A percentile compares a stretch with the other conserved stretches of the same genome.
Conservation (phyloP, 2,797 vertebrate genomes). For the Pangasius krempfi region DNA sequence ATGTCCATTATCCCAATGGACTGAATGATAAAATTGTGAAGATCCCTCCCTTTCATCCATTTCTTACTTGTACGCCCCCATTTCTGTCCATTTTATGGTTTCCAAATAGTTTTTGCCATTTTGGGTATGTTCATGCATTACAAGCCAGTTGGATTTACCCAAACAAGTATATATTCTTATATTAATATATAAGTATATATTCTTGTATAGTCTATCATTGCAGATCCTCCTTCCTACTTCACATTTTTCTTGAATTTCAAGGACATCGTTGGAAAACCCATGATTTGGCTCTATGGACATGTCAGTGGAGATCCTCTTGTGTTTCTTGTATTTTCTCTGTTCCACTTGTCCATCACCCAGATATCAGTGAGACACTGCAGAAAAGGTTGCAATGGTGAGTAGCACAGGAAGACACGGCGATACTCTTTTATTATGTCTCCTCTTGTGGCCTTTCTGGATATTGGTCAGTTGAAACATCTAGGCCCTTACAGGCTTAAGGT, state of each 20-base stretch:
- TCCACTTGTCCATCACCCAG: constrained; percentile 75
- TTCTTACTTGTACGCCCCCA: constrained; percentile 10
- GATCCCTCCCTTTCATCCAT: constrained; percentile 15
- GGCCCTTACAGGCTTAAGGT: background rate
- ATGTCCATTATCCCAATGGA: background rate
- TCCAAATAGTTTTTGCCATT: constrained; percentile 17
- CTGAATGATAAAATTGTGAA: background rate
- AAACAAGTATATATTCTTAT: too few species aligned
- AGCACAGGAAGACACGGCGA: constrained; percentile 48
- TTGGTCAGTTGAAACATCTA: constrained; percentile 3
- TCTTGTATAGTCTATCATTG: constrained; percentile 16
- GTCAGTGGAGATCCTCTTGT: constrained; percentile 71
- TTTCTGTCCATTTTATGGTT: constrained; percentile 26
- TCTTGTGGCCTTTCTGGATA: constrained; percentile 4
- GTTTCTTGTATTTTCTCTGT: constrained; percentile 67
- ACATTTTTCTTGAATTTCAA: constrained; percentile 50
- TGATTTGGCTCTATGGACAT: constrained; percentile 66
- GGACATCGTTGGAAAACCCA: constrained; percentile 51
- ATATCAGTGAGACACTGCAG: constrained; percentile 79
- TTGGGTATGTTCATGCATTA: background rate
- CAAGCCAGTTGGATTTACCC: constrained; percentile 22
- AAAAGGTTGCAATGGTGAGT: constrained; percentile 81
- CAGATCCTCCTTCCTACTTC: constrained; percentile 11
- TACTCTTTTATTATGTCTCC: constrained; percentile 11
- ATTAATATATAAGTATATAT: too few species aligned